Evolutionary conservation across 2,797 vertebrate species (phyloP).

Genomic region (Caiman crocodilus): DNA sequence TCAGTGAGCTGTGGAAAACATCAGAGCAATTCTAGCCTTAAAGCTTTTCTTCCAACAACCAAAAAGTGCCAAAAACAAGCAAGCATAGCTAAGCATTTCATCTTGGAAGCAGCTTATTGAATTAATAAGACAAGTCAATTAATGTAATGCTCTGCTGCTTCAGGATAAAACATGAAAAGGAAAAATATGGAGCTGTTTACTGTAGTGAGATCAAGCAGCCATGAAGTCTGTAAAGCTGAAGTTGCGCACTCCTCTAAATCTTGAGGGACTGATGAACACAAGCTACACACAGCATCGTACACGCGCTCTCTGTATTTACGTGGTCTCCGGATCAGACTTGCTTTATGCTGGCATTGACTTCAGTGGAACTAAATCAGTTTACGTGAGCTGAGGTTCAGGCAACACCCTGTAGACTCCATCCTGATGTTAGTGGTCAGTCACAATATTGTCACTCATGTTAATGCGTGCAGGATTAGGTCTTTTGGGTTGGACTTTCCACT

Average conservation of each 20-base stretch:
- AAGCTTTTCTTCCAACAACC: conserved; percentile 78
- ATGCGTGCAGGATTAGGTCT: fast-evolving
- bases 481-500: neutral
- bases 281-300: neutral
- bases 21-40: conserved; percentile 78
- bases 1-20: conserved; percentile 82
- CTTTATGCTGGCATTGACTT: neutral
- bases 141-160: conserved; percentile 85
- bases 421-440: fast-evolving
- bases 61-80: conserved; percentile 78
- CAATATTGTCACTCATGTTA: fast-evolving
- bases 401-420: neutral
- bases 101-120: conserved; percentile 84
- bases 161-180: conserved; percentile 82
- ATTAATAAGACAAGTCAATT: conserved; percentile 89
- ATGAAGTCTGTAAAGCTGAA: conserved; percentile 69
- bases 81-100: conserved; percentile 82
- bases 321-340: neutral
- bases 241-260: conserved; percentile 55
- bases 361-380: neutral
- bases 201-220: conserved; percentile 75
- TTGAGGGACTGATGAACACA: conserved; percentile 40
- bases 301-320: neutral
- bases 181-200: conserved; percentile 80
- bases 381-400: neutral